A percentile compares a stretch with the other conserved stretches of the same genome.
Evolutionary conservation across 2,888 invertebrate genomes (phyloP).

Genomic region (Lomographa bimaculata): DNA sequence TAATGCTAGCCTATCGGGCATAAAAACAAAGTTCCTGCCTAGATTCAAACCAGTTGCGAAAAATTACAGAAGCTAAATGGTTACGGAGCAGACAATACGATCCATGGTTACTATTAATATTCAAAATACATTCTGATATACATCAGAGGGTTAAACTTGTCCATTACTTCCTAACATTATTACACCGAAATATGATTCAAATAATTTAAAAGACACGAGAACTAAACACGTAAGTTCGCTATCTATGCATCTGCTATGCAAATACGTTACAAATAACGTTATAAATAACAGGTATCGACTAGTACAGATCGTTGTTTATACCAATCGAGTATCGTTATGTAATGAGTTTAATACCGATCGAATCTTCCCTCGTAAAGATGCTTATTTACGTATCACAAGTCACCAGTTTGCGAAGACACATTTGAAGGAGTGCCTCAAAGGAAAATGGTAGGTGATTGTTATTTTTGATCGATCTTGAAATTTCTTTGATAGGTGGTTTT

Average conservation of each 20-base stretch:
- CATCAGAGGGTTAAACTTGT: too few relatives aligned
- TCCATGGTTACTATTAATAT: too few relatives aligned
- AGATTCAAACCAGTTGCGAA: too few relatives aligned
- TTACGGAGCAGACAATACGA: too few relatives aligned
- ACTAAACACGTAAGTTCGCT: slow-evolving; percentile 7
- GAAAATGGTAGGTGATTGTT: not conserved
- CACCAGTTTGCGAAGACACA: slow-evolving; percentile 5
- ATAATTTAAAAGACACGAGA: slow-evolving; percentile 2
- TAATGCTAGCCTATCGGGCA: too few relatives aligned
- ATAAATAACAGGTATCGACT: too few relatives aligned
- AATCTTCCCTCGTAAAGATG: slow-evolving; percentile 30
- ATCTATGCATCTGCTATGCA: slow-evolving; percentile 18
- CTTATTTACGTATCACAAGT: slow-evolving; percentile 25
- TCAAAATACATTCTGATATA: too few relatives aligned
- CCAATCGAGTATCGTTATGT: slow-evolving; percentile 11
- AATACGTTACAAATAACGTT: slow-evolving; percentile 10
- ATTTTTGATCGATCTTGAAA: not conserved
- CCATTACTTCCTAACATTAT: not conserved
- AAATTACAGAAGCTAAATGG: too few relatives aligned
- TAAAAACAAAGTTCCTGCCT: too few relatives aligned
- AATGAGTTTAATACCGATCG: slow-evolving; percentile 20
- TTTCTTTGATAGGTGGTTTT: slow-evolving; percentile 1
- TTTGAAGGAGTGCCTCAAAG: slow-evolving; percentile 4
- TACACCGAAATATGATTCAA: not conserved
- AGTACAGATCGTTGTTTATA: slow-evolving; percentile 18